Percentiles rank a stretch among this genome's conserved stretches.
These are phyloP conservation scores for Hippopotamyrus pictus DNA, from an alignment of 2,797 vertebrate species.

Conservation along the genomic window DNA sequence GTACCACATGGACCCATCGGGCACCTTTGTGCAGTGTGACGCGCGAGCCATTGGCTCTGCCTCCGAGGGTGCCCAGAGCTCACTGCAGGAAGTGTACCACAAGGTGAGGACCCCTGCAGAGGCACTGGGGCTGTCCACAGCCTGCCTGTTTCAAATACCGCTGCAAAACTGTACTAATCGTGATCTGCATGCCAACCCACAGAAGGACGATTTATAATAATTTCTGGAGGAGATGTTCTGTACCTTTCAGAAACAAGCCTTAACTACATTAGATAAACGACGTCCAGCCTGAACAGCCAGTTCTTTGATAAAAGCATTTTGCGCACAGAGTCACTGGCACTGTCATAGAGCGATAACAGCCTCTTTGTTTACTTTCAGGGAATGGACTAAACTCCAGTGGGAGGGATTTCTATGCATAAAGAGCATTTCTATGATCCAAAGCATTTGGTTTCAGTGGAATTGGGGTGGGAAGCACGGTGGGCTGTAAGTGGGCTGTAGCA, in stretches of 20 bases:
- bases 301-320: neutral
- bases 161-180: neutral
- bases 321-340: neutral
- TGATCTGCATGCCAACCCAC: no score
- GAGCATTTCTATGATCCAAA: neutral
- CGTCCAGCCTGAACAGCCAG: neutral
- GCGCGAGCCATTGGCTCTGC: constrained; percentile 94
- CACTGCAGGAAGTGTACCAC: constrained; percentile 94
- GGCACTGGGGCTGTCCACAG: neutral
- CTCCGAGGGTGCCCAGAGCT: constrained; percentile 95
- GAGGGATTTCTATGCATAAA: neutral
- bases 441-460: neutral
- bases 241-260: neutral
- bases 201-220: neutral
- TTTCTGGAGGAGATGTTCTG: neutral
- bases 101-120: constrained; percentile 66
- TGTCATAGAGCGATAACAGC: neutral
- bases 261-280: neutral
- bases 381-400: neutral
- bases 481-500: neutral
- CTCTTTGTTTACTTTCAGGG: neutral
- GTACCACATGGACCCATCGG: constrained; percentile 98
- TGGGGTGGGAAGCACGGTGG: neutral
- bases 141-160: neutral
- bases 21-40: constrained; percentile 95